A percentile compares a stretch with the other conserved stretches of the same genome.
Evolutionary conservation across 1,140 invertebrate species (phyloP).

Genomic region (Drosophila pandora): DNA sequence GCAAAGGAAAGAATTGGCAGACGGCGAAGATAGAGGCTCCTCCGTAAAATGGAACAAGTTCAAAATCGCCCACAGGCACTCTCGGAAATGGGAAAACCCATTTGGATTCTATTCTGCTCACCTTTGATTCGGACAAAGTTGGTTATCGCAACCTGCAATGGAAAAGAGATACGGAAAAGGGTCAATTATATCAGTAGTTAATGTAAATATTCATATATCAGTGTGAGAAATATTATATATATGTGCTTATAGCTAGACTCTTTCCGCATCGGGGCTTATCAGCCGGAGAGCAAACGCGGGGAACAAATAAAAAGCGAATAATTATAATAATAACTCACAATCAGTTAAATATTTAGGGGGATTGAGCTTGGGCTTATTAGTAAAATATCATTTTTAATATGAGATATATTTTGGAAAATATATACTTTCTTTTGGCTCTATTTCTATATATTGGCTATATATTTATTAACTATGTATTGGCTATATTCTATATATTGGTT

Average conservation of each 20-base stretch:
- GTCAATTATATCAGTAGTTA: slow-evolving; percentile 26
- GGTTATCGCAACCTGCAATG: slow-evolving; percentile 43
- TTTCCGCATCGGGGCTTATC: slow-evolving; percentile 39
- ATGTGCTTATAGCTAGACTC: slow-evolving; percentile 2
- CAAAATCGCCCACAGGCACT: slow-evolving; percentile 51
- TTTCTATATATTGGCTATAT: no score
- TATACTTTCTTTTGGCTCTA: neutral
- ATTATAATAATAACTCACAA: slow-evolving; percentile 19
- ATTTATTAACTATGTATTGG: no score
- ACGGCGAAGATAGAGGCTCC: slow-evolving; percentile 25
- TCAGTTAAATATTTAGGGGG: neutral
- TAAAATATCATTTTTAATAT: no score
- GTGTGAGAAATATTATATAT: neutral
- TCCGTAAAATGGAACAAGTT: slow-evolving; percentile 63
- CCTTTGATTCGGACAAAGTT: slow-evolving; percentile 41
- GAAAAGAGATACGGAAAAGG: slow-evolving; percentile 13
- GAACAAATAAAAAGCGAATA: slow-evolving; percentile 45
- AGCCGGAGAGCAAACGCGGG: slow-evolving; percentile 46
- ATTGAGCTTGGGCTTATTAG: no score
- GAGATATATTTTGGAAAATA: no score
- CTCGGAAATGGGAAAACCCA: slow-evolving; percentile 21
- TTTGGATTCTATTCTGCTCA: slow-evolving; percentile 31
- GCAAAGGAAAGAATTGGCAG: slow-evolving; percentile 24
- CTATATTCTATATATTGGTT: no score
- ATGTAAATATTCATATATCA: slow-evolving; percentile 1